A percentile compares a stretch with the other conserved stretches of the same genome.
phyloP scores from a whole-genome alignment of 2,888 invertebrate species.

The Priocnemis perturbator region DNA sequence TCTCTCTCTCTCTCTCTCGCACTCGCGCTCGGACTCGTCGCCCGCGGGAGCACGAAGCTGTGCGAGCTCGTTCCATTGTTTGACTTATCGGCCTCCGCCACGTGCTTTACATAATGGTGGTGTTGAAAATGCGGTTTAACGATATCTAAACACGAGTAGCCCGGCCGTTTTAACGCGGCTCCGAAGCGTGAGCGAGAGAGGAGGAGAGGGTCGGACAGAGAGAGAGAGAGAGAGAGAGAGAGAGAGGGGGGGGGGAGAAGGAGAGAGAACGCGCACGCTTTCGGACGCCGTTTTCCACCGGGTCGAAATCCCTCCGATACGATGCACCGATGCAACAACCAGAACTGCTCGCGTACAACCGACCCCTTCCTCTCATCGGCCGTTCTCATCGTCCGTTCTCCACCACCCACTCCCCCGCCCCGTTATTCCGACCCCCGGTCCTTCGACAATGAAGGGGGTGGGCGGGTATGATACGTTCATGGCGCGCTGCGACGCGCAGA shows the following conservation, averaged over 20 bases:
- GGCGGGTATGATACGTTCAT: conserved; percentile 17
- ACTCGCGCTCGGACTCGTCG: neutral
- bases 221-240: conserved; percentile 9
- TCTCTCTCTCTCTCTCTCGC: neutral
- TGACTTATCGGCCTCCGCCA: conserved; percentile 71
- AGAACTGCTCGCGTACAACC: conserved; percentile 30
- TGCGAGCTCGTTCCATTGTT: conserved; percentile 60
- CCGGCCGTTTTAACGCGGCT: conserved; percentile 57
- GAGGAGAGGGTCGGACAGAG: conserved; percentile 4
- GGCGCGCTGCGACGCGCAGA: conserved; percentile 63
- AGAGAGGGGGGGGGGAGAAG: conserved; percentile 4
- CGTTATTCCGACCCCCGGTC: conserved; percentile 15
- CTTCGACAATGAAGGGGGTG: no score
- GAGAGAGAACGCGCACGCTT: conserved; percentile 9
- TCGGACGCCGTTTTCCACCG: conserved; percentile 44
- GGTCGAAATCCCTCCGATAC: conserved; percentile 46
- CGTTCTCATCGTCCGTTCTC: conserved; percentile 20
- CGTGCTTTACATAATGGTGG: conserved; percentile 72
- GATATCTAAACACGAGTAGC: conserved; percentile 71
- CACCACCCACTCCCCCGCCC: neutral
- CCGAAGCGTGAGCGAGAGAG: conserved; percentile 3
- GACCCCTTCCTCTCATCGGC: neutral
- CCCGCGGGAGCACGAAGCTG: conserved; percentile 6
- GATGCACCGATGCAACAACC: conserved; percentile 29
- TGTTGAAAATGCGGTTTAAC: conserved; percentile 73